Conservation (phyloP, 2,888 invertebrate species). For the Sipha maydis region DNA sequence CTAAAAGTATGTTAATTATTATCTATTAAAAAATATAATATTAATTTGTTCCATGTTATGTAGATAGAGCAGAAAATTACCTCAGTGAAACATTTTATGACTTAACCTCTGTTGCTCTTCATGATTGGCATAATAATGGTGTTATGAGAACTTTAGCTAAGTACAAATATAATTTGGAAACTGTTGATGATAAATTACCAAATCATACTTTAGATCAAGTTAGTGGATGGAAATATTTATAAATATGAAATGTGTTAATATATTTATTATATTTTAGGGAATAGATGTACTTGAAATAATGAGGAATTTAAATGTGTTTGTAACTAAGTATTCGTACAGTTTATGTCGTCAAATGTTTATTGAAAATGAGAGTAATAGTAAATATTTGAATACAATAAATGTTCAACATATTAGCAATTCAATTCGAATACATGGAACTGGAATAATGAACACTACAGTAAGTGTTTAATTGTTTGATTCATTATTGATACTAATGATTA, state of each 20-base stretch:
- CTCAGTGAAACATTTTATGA: conserved; percentile 96
- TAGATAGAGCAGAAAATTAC: conserved; percentile 80
- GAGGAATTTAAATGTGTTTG: conserved; percentile 95
- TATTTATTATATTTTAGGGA: conserved; percentile 71
- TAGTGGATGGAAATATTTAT: conserved; percentile 21
- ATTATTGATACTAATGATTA: conserved; percentile 36
- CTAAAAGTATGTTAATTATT: conserved; percentile 33
- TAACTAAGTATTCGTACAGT: conserved; percentile 92
- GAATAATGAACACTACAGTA: conserved; percentile 94
- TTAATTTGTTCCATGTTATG: background rate
- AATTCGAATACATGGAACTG: conserved; percentile 94
- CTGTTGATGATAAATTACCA: conserved; percentile 93
- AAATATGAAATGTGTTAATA: background rate
- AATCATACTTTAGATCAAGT: conserved; percentile 95
- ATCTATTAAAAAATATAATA: background rate
- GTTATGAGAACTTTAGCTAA: conserved; percentile 94
- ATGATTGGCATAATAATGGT: conserved; percentile 97
- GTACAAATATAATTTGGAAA: conserved; percentile 81
- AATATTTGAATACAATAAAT: conserved; percentile 93
- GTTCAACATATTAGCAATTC: conserved; percentile 96
- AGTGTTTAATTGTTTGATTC: conserved; percentile 64
- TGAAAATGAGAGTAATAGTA: conserved; percentile 89
- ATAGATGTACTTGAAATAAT: conserved; percentile 96
- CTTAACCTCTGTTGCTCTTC: conserved; percentile 93
- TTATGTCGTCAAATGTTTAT: conserved; percentile 96